Evolutionary conservation across 1,140 invertebrate genomes (phyloP).

Genomic region (Brachionus koreanus): DNA sequence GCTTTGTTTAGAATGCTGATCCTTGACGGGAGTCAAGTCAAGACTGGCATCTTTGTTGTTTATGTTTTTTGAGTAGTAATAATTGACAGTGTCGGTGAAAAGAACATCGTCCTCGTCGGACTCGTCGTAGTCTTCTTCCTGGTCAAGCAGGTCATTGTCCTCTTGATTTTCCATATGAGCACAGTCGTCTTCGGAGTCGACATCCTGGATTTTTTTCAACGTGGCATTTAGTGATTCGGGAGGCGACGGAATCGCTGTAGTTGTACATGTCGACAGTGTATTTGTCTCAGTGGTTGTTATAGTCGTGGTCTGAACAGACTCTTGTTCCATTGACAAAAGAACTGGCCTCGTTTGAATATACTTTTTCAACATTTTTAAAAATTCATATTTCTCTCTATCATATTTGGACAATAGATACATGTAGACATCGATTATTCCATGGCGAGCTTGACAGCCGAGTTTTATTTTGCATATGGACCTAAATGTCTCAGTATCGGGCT

Average conservation of each 20-base stretch:
- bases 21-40: background rate
- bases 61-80: background rate
- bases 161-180: background rate
- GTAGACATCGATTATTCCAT: conserved; percentile 30
- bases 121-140: background rate
- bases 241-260: background rate
- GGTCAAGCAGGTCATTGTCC: background rate
- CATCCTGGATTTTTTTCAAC: background rate
- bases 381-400: conserved; percentile 14
- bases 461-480: background rate
- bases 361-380: conserved; percentile 17
- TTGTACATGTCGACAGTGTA: background rate
- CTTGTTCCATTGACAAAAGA: background rate
- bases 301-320: background rate
- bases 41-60: background rate
- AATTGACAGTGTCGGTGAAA: background rate
- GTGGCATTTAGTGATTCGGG: background rate
- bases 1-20: background rate
- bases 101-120: conserved; percentile 2
- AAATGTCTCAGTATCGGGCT: background rate
- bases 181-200: background rate
- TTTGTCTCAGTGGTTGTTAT: conserved; percentile 14
- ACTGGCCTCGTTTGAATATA: background rate
- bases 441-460: background rate
- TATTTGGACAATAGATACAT: conserved; percentile 28